Conservation (phyloP, 1,140 invertebrate genomes). For the Drosophila dunni region DNA sequence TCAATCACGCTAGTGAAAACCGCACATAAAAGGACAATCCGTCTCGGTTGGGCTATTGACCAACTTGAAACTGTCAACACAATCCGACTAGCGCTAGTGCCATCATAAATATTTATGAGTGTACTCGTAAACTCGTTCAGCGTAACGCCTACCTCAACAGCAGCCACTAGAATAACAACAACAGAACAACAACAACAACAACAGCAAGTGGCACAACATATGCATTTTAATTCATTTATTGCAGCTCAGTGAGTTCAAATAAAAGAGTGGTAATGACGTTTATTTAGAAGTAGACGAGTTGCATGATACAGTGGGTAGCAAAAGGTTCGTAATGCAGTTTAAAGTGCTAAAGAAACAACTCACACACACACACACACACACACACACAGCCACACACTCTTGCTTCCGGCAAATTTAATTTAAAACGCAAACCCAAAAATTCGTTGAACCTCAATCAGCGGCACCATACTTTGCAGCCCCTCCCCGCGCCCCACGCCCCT, state of each 20-base stretch:
- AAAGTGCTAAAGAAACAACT: neutral
- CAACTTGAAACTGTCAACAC: slow-evolving; percentile 24
- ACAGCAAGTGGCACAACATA: slow-evolving; percentile 25
- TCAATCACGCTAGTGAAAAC: slow-evolving; percentile 43
- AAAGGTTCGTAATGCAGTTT: neutral
- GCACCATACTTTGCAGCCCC: slow-evolving; percentile 18
- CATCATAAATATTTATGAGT: slow-evolving; percentile 50
- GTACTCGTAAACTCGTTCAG: slow-evolving; percentile 4
- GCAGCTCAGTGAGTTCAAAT: slow-evolving; percentile 50
- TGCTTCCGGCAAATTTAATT: slow-evolving; percentile 71
- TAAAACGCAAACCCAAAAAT: slow-evolving; percentile 64
- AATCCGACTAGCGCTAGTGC: slow-evolving; percentile 2
- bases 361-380: neutral
- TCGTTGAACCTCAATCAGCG: slow-evolving; percentile 65
- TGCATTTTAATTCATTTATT: slow-evolving; percentile 67
- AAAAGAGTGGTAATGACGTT: slow-evolving; percentile 42
- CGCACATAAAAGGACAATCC: slow-evolving; percentile 30
- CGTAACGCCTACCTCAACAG: neutral
- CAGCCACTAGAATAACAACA: neutral
- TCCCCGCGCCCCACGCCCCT: neutral
- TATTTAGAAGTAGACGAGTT: slow-evolving; percentile 46
- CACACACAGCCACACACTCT: slow-evolving; percentile 1
- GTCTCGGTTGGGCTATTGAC: slow-evolving; percentile 9
- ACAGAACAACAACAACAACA: neutral
- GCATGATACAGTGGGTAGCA: slow-evolving; percentile 4